These are phyloP conservation scores for Myodes glareolus DNA, from an alignment of 2,113 vertebrate genomes.

Conservation along the genomic window DNA sequence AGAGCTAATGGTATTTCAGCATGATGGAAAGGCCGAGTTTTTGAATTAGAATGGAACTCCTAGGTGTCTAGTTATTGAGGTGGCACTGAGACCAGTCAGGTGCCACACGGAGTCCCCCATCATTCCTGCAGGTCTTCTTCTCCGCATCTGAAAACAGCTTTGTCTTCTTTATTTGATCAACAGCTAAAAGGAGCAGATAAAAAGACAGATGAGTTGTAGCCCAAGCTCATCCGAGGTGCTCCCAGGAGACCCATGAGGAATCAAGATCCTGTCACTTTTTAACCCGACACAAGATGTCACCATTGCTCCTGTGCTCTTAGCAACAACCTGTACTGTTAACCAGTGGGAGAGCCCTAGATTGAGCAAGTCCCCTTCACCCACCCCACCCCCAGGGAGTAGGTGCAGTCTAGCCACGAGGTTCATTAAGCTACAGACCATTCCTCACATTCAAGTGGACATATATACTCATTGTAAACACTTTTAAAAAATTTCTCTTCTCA, in stretches of 20 bases:
- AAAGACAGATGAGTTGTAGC: slow-evolving; percentile 20
- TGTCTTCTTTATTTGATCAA: slow-evolving; percentile 39
- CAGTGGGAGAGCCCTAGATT: background rate
- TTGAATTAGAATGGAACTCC: background rate
- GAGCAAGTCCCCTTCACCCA: background rate
- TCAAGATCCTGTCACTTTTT: slow-evolving; percentile 80
- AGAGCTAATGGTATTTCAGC: background rate
- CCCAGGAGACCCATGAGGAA: slow-evolving; percentile 58
- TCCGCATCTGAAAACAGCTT: slow-evolving; percentile 17
- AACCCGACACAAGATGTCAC: slow-evolving; percentile 83
- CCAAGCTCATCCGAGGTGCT: background rate
- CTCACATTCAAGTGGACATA: slow-evolving; percentile 32
- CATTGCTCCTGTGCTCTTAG: slow-evolving; percentile 81
- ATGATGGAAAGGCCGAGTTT: slow-evolving; percentile 3
- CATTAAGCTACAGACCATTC: background rate
- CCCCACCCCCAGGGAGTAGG: background rate
- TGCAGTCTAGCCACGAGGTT: background rate
- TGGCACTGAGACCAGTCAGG: slow-evolving; percentile 44
- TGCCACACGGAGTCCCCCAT: background rate
- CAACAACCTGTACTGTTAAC: slow-evolving; percentile 58
- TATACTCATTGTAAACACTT: slow-evolving; percentile 33
- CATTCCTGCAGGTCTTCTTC: slow-evolving; percentile 6
- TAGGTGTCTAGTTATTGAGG: slow-evolving; percentile 15
- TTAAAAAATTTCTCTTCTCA: background rate
- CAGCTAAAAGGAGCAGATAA: slow-evolving; percentile 25